phyloP scores from a whole-genome alignment of 2,797 vertebrate species.

The Phrynocephalus vlangalii region DNA sequence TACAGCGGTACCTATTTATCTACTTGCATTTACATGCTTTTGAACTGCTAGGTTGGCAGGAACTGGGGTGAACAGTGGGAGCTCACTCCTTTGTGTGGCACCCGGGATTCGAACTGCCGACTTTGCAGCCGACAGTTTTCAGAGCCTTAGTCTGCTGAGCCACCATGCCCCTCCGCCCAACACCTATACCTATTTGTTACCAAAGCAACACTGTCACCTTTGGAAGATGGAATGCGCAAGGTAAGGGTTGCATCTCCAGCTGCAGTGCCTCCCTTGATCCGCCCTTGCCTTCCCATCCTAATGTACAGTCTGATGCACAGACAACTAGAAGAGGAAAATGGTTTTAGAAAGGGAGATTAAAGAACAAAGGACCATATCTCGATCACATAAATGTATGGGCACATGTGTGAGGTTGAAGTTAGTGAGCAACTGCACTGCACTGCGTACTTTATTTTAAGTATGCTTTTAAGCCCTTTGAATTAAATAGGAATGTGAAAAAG shows the following conservation, averaged over 20 bases:
- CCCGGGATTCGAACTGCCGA: too few species aligned
- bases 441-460: constrained; percentile 23
- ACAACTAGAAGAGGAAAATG: neutral
- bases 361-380: constrained; percentile 10
- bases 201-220: neutral
- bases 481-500: constrained; percentile 19
- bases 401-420: neutral
- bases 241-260: neutral
- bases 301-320: neutral
- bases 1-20: too few species aligned
- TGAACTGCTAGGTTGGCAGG: too few species aligned
- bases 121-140: too few species aligned
- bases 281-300: neutral
- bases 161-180: neutral
- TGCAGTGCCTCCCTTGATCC: neutral
- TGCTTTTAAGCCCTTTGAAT: constrained; percentile 38
- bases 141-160: too few species aligned
- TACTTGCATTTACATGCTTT: too few species aligned
- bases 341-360: constrained; percentile 13
- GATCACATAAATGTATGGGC: neutral
- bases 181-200: neutral
- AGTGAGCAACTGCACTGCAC: neutral
- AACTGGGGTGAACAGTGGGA: too few species aligned
- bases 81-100: too few species aligned
- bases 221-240: neutral